Conservation (phyloP, 1,140 invertebrate species). For the Phymorhynchus buccinoides region DNA sequence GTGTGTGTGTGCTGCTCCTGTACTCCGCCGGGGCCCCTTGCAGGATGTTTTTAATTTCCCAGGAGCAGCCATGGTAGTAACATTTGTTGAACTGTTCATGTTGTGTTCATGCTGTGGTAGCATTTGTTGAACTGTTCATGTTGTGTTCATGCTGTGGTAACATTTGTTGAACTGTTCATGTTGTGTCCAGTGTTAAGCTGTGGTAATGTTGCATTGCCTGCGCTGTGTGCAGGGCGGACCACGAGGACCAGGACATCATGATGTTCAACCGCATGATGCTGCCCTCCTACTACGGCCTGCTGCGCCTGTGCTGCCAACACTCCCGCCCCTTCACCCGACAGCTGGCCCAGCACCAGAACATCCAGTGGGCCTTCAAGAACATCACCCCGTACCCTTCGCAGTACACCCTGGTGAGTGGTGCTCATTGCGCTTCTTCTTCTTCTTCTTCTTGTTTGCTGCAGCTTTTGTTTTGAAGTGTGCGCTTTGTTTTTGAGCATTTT, state of each 20-base stretch:
- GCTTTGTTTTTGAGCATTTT: background rate
- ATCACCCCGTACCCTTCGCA: constrained; percentile 94
- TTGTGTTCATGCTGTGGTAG: too few species aligned
- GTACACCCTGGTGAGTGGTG: constrained; percentile 82
- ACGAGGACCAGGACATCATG: constrained; percentile 95
- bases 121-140: too few species aligned
- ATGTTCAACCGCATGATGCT: constrained; percentile 94
- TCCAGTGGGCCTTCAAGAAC: constrained; percentile 96
- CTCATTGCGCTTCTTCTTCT: background rate
- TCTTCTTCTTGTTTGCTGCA: background rate
- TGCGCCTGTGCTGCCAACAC: constrained; percentile 90
- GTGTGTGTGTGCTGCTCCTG: too few species aligned
- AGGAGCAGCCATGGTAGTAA: too few species aligned
- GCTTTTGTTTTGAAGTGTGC: background rate
- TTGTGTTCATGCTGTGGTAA: too few species aligned
- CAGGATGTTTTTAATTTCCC: too few species aligned
- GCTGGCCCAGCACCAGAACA: constrained; percentile 92
- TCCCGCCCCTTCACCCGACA: constrained; percentile 88
- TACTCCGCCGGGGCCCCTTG: too few species aligned
- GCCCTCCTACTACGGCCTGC: constrained; percentile 93
- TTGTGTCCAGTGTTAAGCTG: too few species aligned
- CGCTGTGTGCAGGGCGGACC: constrained; percentile 82
- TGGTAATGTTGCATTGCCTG: too few species aligned
- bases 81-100: too few species aligned
- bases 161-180: too few species aligned